Conservation (phyloP, 2,797 vertebrate genomes). For the Morelia viridis region DNA sequence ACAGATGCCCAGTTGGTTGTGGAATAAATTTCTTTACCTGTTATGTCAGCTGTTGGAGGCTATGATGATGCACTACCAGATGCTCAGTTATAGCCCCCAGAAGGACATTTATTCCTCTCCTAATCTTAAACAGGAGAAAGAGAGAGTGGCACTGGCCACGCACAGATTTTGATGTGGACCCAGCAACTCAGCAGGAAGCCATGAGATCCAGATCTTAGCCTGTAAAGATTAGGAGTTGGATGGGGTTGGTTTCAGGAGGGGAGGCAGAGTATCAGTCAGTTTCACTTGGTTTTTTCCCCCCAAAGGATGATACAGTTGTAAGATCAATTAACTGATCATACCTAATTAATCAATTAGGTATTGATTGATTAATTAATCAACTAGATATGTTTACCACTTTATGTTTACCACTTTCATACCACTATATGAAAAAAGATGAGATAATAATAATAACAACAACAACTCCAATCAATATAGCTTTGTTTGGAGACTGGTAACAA, state of each 20-base stretch:
- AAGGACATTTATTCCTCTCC: slow-evolving; percentile 27
- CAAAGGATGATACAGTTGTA: neutral
- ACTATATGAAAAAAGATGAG: neutral
- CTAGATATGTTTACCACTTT: neutral
- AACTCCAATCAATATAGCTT: no score
- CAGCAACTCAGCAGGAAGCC: neutral
- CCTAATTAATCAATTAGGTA: neutral
- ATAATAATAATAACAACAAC: neutral
- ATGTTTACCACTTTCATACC: no score
- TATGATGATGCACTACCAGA: slow-evolving; percentile 11
- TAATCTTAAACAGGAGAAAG: slow-evolving; percentile 30
- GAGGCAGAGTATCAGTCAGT: neutral
- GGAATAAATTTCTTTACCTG: slow-evolving; percentile 35
- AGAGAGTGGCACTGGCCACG: slow-evolving; percentile 8
- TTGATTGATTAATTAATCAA: neutral
- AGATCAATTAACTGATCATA: neutral
- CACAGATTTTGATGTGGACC: slow-evolving; percentile 3
- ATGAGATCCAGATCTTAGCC: neutral
- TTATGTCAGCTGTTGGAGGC: slow-evolving; percentile 41
- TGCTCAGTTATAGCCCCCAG: slow-evolving; percentile 29
- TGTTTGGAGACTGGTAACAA: no score
- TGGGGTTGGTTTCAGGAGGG: neutral
- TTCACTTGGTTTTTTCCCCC: neutral
- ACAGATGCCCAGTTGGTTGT: slow-evolving; percentile 21
- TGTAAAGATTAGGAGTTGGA: neutral